Evolutionary conservation across 2,888 invertebrate genomes (phyloP).

Genomic region (Melanostoma mellinum): DNA sequence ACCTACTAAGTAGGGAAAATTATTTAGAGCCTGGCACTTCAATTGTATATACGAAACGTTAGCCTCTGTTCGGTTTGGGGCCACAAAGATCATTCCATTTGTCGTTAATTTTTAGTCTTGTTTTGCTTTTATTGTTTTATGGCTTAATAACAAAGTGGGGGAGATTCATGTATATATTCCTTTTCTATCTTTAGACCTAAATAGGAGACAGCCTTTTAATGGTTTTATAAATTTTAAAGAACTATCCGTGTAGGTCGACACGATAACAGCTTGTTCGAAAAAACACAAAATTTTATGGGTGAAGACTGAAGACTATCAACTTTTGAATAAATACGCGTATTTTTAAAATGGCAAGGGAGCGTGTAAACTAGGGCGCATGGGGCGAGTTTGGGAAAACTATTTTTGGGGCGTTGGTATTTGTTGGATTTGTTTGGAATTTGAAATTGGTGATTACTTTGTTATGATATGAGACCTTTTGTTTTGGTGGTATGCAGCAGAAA

Average conservation of each 20-base stretch:
- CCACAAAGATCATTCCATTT: slow-evolving; percentile 36
- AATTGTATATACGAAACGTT: slow-evolving; percentile 5
- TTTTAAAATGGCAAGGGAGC: slow-evolving; percentile 42
- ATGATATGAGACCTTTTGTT: no score
- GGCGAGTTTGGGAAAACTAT: neutral
- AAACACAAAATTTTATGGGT: slow-evolving; percentile 13
- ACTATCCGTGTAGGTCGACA: slow-evolving; percentile 28
- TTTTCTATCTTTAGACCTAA: slow-evolving; percentile 31
- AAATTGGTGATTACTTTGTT: neutral
- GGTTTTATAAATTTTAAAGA: slow-evolving; percentile 49
- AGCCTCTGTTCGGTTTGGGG: slow-evolving; percentile 33
- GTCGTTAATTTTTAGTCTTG: slow-evolving; percentile 30
- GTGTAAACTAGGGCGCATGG: slow-evolving; percentile 64
- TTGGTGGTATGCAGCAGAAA: no score
- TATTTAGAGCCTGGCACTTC: slow-evolving; percentile 25
- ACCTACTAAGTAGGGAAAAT: slow-evolving; percentile 57
- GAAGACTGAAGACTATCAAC: slow-evolving; percentile 37
- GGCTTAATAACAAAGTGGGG: slow-evolving; percentile 62
- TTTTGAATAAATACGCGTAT: slow-evolving; percentile 31
- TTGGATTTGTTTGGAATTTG: neutral
- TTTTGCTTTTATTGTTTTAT: slow-evolving; percentile 57
- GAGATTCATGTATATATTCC: slow-evolving; percentile 38
- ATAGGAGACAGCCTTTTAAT: slow-evolving; percentile 47
- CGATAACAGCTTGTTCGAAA: neutral
- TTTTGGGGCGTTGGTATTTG: slow-evolving; percentile 7